Evolutionary conservation across 2,797 vertebrate genomes (phyloP).

Genomic region (Spatula clypeata): DNA sequence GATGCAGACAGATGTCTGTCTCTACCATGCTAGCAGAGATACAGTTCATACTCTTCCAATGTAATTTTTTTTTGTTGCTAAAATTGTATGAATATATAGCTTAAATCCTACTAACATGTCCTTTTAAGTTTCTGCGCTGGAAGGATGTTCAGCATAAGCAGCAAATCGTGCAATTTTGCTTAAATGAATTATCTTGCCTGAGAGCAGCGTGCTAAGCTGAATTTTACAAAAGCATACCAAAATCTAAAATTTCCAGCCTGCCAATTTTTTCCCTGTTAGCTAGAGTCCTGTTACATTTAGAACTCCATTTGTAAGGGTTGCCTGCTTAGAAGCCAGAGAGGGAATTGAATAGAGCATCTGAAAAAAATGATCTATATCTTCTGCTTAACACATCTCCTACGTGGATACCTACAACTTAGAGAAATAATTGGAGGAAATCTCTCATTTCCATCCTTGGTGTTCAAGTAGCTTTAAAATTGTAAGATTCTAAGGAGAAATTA

Average conservation of each 20-base stretch:
- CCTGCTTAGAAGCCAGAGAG: not conserved
- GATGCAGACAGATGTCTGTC: not conserved
- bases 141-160: conserved; percentile 13
- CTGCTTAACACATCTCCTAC: not conserved
- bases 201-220: not conserved
- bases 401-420: not conserved
- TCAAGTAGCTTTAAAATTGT: not conserved
- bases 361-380: not conserved
- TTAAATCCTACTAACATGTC: not conserved
- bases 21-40: not conserved
- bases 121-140: not conserved
- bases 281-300: not conserved
- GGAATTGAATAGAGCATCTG: not conserved
- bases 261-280: not conserved
- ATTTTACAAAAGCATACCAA: conserved; percentile 18
- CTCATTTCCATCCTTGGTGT: not conserved
- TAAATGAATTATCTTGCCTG: conserved; percentile 10
- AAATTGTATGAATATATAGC: not conserved
- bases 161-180: not conserved
- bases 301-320: not conserved
- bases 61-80: not conserved
- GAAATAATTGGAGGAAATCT: not conserved
- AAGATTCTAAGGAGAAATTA: not conserved
- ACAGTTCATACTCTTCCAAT: not conserved
- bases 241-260: not conserved